Base-by-base conservation (phyloP, 1,140 invertebrate species). In the Dufourea novaeangliae region DNA sequence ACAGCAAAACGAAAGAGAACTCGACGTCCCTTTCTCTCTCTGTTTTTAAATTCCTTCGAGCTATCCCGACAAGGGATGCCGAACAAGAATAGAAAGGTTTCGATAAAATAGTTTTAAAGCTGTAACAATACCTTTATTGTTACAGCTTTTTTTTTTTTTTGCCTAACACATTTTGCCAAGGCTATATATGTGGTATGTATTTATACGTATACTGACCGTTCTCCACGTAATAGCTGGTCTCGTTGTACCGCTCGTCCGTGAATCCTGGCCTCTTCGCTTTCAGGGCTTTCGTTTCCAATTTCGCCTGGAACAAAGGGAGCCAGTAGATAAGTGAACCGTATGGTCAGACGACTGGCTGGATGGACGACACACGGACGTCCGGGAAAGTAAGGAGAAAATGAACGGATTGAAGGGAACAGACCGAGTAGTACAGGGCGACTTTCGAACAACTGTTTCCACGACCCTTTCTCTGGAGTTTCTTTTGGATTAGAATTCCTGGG, bases 181-280 rank as follows among this genome's bases (percentile, higher is more conserved):
- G n/a, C n/a, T n/a, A n/a, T n/a, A n/a, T n/a, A n/a, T n/a, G n/a
- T n/a, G n/a, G n/a, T n/a, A n/a, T n/a, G n/a, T n/a, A n/a, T n/a
- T n/a, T n/a, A n/a, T n/a, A n/a, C n/a, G 77, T 29, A 62, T 87
- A 93, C 95, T 95, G 93, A 98, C 98, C 97, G 95, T 98, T 98
- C 94, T 99, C 98, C 90, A 98, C 97, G 92, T 98, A 99, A 93
- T 99, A 99, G 29, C 97, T 97, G 32, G 97, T 98, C 93, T 98
- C 97, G 92, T 97, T 97, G 93, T 98, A 98, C 82, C 97, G 94
- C 86, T 98, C 97, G 91, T 98, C 97, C 32, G 96, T 97, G 92
- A 98, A 98, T 73, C 97, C 97, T 4, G 97, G 97, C 90, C 97
- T 94, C 92, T 97, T 98, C 50, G 97, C 97, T 93, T 98, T 98